These are phyloP conservation scores for Plecotus auritus DNA, from an alignment of 2,113 vertebrate genomes.

Conservation along the genomic window DNA sequence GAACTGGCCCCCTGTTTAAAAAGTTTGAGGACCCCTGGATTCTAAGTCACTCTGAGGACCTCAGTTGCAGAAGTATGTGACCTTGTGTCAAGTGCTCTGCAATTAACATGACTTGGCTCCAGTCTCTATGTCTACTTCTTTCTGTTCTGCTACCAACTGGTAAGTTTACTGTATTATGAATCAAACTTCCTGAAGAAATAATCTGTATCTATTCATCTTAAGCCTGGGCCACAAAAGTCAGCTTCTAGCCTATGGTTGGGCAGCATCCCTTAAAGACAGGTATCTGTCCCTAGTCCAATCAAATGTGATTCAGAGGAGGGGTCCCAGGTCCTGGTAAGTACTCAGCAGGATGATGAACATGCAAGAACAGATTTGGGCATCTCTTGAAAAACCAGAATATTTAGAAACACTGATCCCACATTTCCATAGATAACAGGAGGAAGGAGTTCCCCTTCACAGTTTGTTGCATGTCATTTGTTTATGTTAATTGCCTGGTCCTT, in stretches of 20 bases:
- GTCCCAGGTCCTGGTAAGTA: neutral
- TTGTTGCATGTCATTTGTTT: neutral
- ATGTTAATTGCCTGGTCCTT: slow-evolving; percentile 11
- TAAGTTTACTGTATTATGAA: neutral
- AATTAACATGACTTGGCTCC: neutral
- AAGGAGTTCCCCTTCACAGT: neutral
- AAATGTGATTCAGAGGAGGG: neutral
- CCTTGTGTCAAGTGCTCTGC: neutral
- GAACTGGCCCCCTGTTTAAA: too few relatives aligned
- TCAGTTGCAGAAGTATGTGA: neutral
- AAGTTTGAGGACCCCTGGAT: neutral
- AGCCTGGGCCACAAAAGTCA: neutral
- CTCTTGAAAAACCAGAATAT: slow-evolving; percentile 23
- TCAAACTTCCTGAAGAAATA: neutral
- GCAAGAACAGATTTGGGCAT: neutral
- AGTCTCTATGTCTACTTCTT: neutral
- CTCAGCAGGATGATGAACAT: neutral
- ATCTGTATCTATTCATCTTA: neutral
- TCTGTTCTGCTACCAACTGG: neutral
- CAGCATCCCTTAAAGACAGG: neutral
- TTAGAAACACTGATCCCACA: neutral
- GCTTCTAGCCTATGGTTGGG: neutral
- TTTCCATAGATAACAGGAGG: neutral
- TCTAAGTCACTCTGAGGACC: neutral
- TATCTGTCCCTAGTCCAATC: neutral